These are phyloP conservation scores for Philereme transversata DNA, from an alignment of 2,888 invertebrate genomes.

Conservation along the genomic window DNA sequence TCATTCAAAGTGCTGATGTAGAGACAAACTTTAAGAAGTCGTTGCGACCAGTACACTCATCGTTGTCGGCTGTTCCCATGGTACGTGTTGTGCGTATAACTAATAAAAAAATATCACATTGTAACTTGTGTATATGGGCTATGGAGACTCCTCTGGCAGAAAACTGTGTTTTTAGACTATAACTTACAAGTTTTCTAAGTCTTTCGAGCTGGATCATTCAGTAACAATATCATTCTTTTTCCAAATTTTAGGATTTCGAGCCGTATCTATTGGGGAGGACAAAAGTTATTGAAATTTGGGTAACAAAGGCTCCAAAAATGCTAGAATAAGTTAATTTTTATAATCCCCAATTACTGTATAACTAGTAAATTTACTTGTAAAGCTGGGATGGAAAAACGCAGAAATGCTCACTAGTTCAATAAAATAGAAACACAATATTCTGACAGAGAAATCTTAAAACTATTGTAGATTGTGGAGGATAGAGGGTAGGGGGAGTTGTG, in stretches of 20 bases:
- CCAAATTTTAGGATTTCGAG: neutral
- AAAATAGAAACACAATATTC: slow-evolving; percentile 57
- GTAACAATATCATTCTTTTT: neutral
- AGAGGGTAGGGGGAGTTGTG: slow-evolving; percentile 54
- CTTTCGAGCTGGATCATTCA: slow-evolving; percentile 2
- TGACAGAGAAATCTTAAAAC: slow-evolving; percentile 53
- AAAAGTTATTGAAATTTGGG: too few species aligned
- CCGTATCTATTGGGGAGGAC: neutral
- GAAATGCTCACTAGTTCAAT: slow-evolving; percentile 14
- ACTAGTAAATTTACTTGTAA: too few species aligned
- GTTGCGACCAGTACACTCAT: slow-evolving; percentile 48
- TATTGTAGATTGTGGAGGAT: slow-evolving; percentile 81
- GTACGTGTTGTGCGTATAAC: slow-evolving; percentile 54
- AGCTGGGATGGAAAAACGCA: neutral
- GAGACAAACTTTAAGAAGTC: slow-evolving; percentile 60
- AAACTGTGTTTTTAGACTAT: slow-evolving; percentile 49
- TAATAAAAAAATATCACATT: slow-evolving; percentile 71
- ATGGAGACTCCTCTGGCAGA: slow-evolving; percentile 65
- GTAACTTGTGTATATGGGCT: slow-evolving; percentile 76
- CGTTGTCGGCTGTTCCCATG: slow-evolving; percentile 48
- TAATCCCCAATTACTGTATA: too few species aligned
- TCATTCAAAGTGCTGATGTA: slow-evolving; percentile 61
- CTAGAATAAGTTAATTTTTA: too few species aligned
- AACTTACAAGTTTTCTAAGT: slow-evolving; percentile 1
- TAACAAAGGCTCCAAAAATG: too few species aligned